phyloP scores from a whole-genome alignment of 2,797 vertebrate genomes.

The Dendrocincla tyrannina region DNA sequence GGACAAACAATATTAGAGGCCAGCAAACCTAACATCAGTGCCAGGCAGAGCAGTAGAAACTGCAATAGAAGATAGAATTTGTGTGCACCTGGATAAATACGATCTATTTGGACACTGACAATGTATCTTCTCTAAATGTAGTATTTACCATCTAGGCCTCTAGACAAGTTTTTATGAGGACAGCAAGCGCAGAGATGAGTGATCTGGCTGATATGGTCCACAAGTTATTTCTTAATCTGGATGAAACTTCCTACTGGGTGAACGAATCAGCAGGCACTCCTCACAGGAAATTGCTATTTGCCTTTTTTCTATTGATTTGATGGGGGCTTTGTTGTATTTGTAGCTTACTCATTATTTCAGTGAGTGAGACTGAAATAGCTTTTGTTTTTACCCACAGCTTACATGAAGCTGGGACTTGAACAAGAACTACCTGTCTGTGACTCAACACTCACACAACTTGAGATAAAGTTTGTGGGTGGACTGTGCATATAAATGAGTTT shows the following conservation, averaged over 20 bases:
- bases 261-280: background rate
- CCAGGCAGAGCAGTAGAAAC: background rate
- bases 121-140: background rate
- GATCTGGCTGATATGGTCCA: background rate
- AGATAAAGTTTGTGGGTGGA: constrained; percentile 65
- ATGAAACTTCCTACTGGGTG: background rate
- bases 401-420: background rate
- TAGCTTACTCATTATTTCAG: background rate
- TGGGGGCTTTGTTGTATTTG: background rate
- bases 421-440: constrained; percentile 66
- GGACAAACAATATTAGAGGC: background rate
- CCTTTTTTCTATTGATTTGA: background rate
- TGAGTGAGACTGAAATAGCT: background rate
- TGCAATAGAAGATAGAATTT: background rate
- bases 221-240: background rate
- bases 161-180: background rate
- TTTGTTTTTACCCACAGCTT: constrained; percentile 9
- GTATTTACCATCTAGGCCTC: background rate
- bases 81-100: background rate
- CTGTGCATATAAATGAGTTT: constrained; percentile 54
- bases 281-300: background rate
- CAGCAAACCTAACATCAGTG: background rate
- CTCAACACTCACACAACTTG: constrained; percentile 27
- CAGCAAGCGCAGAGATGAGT: background rate
- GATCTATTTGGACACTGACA: background rate